Evolutionary conservation across 53 echinoderm and acorn worm species (phyloP).

Genomic region (Patiria pectinifera): DNA sequence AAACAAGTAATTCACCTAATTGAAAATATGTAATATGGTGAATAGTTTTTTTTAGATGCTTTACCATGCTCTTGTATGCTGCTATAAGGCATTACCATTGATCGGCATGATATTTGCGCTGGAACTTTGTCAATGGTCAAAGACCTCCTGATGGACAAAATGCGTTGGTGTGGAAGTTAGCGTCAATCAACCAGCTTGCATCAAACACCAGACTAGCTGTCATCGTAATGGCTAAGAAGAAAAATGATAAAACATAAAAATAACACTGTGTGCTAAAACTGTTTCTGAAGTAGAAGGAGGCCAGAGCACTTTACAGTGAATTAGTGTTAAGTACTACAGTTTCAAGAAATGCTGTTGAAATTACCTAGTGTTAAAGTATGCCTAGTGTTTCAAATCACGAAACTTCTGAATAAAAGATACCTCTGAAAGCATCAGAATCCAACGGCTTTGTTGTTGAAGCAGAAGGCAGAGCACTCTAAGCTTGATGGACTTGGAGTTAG

Average conservation of each 20-base stretch:
- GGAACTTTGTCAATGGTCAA: constrained; percentile 95
- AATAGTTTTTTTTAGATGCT: no score
- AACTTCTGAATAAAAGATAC: constrained; percentile 36
- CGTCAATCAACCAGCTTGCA: constrained; percentile 91
- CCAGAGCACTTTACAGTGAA: constrained; percentile 97
- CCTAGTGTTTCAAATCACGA: background rate
- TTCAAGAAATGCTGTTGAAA: background rate
- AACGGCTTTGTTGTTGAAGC: constrained; percentile 87
- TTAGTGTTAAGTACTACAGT: constrained; percentile 59
- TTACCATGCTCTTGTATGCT: background rate
- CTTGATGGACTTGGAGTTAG: constrained; percentile 86
- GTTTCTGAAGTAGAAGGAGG: constrained; percentile 23
- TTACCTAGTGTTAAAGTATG: background rate
- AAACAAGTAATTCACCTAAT: background rate
- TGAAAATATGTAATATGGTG: no score
- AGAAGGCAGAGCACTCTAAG: constrained; percentile 97
- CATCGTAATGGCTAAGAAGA: constrained; percentile 85
- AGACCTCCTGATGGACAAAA: constrained; percentile 96
- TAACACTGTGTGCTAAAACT: background rate
- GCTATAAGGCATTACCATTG: constrained; percentile 81
- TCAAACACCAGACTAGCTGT: constrained; percentile 98
- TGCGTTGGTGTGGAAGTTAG: constrained; percentile 98
- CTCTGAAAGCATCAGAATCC: constrained; percentile 96
- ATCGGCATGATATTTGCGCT: constrained; percentile 95
- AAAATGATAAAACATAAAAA: background rate